These are phyloP conservation scores for Ceratitis capitata DNA, from an alignment of 1,140 invertebrate genomes.

Conservation along the genomic window DNA sequence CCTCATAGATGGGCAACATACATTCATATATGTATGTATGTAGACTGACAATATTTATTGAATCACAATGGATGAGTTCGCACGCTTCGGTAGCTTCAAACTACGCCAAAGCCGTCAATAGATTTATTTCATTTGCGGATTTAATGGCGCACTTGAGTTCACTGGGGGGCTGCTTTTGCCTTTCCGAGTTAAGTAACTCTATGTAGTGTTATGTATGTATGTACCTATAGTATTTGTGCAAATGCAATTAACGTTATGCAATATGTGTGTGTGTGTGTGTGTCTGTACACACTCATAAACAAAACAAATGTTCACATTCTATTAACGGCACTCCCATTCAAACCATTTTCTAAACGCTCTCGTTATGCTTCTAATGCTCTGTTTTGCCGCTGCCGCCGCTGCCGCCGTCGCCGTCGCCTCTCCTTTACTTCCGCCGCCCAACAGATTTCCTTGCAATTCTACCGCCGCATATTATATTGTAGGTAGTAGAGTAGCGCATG, in stretches of 20 bases:
- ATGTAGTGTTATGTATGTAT: not conserved
- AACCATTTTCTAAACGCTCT: not conserved
- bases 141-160: not conserved
- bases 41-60: not conserved
- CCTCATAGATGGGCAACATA: not conserved
- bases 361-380: not conserved
- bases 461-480: too few species aligned
- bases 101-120: not conserved
- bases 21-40: not conserved
- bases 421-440: not conserved
- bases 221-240: too few species aligned
- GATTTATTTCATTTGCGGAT: not conserved
- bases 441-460: too few species aligned
- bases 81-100: conserved; percentile 11
- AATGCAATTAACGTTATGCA: conserved; percentile 29
- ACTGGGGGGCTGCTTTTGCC: not conserved
- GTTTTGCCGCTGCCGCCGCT: not conserved
- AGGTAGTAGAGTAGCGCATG: not conserved
- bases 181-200: not conserved
- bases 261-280: not conserved
- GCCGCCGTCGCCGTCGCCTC: not conserved
- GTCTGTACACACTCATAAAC: not conserved
- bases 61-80: not conserved
- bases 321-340: conserved; percentile 13
- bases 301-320: not conserved